Conservation (phyloP, 1,140 invertebrate species). For the Cotesia chilonis region DNA sequence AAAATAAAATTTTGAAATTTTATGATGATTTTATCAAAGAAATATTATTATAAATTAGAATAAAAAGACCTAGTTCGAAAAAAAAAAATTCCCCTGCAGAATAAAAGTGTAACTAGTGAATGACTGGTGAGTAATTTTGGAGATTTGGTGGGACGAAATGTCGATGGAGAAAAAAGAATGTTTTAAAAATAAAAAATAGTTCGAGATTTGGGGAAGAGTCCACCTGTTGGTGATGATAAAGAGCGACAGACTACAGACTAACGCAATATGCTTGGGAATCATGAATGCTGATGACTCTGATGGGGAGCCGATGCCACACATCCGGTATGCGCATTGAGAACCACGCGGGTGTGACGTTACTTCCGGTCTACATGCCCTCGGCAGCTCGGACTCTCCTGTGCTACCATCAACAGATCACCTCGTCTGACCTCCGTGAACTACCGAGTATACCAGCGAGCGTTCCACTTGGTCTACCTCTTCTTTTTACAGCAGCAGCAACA, state of each 20-base stretch:
- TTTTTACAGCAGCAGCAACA: conserved; percentile 4
- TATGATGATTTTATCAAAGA: no score
- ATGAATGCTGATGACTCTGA: conserved; percentile 57
- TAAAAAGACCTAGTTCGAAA: no score
- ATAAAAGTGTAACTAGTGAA: no score
- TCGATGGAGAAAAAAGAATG: neutral
- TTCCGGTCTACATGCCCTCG: conserved; percentile 65
- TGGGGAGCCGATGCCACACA: conserved; percentile 67
- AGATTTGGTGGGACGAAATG: neutral
- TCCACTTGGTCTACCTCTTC: conserved; percentile 46
- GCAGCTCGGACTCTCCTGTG: conserved; percentile 31
- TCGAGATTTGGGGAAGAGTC: conserved; percentile 9
- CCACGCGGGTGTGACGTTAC: conserved; percentile 67
- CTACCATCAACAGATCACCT: conserved; percentile 47
- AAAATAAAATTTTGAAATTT: no score
- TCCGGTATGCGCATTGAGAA: conserved; percentile 68
- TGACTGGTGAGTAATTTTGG: neutral
- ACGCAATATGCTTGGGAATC: conserved; percentile 32
- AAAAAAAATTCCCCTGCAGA: no score
- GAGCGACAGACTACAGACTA: conserved; percentile 14
- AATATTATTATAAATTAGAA: no score
- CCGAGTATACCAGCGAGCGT: conserved; percentile 32
- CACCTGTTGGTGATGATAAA: conserved; percentile 28
- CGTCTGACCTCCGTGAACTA: conserved; percentile 57
- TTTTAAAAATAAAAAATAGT: neutral